Evolutionary conservation across 1,140 invertebrate genomes (phyloP).

Genomic region (Psix sp.): DNA sequence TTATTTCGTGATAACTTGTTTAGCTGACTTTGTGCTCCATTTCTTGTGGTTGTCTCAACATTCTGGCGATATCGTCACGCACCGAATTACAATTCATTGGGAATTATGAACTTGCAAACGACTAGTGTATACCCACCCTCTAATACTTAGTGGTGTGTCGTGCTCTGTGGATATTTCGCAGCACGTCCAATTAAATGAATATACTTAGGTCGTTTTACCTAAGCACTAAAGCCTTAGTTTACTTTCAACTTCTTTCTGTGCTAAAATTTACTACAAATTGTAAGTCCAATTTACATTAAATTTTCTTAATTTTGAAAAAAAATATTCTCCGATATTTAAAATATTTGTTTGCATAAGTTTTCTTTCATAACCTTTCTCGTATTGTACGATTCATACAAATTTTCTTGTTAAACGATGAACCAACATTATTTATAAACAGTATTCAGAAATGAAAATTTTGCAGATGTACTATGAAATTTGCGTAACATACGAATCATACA

Average conservation of each 20-base stretch:
- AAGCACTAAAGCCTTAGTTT: constrained; percentile 1
- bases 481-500: neutral
- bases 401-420: constrained; percentile 2
- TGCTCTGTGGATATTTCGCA: constrained; percentile 2
- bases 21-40: neutral
- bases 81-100: constrained; percentile 10
- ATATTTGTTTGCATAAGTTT: no score
- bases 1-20: neutral
- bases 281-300: neutral
- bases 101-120: constrained; percentile 18
- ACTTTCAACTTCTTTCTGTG: neutral
- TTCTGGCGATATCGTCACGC: constrained; percentile 9
- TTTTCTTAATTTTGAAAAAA: neutral
- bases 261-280: neutral
- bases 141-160: constrained; percentile 8
- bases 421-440: no score
- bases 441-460: no score
- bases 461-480: no score
- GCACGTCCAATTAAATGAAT: constrained; percentile 19
- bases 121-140: constrained; percentile 2
- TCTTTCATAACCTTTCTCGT: no score
- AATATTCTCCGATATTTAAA: neutral
- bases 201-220: constrained; percentile 8
- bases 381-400: constrained; percentile 4
- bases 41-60: neutral